A percentile compares a stretch with the other conserved stretches of the same genome.
Evolutionary conservation across 2,888 invertebrate genomes (phyloP).

Genomic region (Hartigia nigra): DNA sequence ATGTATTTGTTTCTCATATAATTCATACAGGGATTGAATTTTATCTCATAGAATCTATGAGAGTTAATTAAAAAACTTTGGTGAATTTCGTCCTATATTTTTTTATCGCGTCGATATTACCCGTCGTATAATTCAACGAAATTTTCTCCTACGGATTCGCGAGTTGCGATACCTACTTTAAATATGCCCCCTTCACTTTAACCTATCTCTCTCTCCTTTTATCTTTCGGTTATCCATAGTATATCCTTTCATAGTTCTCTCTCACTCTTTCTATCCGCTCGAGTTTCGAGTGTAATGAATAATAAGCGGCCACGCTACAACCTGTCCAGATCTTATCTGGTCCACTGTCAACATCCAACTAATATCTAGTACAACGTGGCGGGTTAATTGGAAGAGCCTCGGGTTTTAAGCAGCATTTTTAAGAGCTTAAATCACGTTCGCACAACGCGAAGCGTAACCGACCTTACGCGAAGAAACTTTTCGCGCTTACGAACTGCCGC

Average conservation of each 20-base stretch:
- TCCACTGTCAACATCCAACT: conserved; percentile 62
- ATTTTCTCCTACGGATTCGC: background rate
- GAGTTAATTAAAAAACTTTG: background rate
- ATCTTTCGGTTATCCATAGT: background rate
- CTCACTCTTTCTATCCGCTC: background rate
- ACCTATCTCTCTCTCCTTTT: background rate
- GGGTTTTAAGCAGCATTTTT: conserved; percentile 47
- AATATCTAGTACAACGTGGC: conserved; percentile 62
- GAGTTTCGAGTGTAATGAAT: conserved; percentile 58
- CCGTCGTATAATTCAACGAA: background rate
- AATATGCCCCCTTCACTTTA: background rate
- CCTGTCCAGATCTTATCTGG: conserved; percentile 58
- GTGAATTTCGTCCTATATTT: background rate
- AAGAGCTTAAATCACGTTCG: conserved; percentile 50
- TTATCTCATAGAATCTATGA: background rate
- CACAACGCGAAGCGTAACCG: conserved; percentile 25
- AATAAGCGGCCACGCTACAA: conserved; percentile 50
- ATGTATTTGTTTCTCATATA: background rate
- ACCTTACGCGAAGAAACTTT: conserved; percentile 1
- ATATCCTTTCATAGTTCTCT: background rate
- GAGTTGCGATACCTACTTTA: background rate
- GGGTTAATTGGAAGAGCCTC: conserved; percentile 57
- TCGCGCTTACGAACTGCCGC: background rate
- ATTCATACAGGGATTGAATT: background rate
- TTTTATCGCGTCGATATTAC: background rate